Conservation (phyloP, 2,113 vertebrate genomes). For the Myotis brandtii region DNA sequence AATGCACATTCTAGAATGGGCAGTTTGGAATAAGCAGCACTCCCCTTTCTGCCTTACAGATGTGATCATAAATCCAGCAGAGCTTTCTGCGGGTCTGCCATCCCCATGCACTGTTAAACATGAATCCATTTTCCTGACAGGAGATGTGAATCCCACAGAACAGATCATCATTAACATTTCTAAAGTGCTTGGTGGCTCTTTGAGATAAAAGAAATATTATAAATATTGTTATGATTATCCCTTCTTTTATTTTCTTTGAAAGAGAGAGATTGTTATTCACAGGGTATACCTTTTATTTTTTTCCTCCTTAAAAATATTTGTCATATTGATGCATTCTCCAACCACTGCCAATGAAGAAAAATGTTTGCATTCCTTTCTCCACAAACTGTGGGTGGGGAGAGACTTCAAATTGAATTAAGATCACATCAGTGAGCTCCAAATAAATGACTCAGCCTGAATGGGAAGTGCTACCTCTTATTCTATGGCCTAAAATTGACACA, state of each 20-base stretch:
- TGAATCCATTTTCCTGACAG: slow-evolving; percentile 16
- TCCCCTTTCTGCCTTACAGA: background rate
- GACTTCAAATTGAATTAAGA: slow-evolving; percentile 78
- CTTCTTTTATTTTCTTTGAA: background rate
- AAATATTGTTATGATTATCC: slow-evolving; percentile 32
- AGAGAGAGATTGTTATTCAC: slow-evolving; percentile 8
- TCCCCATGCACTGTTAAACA: background rate
- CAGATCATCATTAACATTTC: slow-evolving; percentile 17
- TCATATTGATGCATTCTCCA: slow-evolving; percentile 65
- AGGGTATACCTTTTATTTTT: background rate
- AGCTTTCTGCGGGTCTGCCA: background rate
- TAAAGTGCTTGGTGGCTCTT: slow-evolving; percentile 14
- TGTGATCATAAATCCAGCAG: background rate
- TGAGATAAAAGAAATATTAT: slow-evolving; percentile 50
- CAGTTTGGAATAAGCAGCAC: background rate
- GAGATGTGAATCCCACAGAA: background rate
- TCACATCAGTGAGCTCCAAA: slow-evolving; percentile 70
- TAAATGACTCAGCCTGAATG: slow-evolving; percentile 79
- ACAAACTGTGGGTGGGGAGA: slow-evolving; percentile 60
- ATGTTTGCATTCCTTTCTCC: slow-evolving; percentile 43
- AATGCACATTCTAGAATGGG: background rate
- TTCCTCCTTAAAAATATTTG: slow-evolving; percentile 55
- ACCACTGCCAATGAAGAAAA: slow-evolving; percentile 66
- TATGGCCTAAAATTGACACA: slow-evolving; percentile 78
- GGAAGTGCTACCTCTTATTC: slow-evolving; percentile 80